These are phyloP conservation scores for Nycticorax nycticorax DNA, from an alignment of 2,113 vertebrate genomes.

Conservation along the genomic window DNA sequence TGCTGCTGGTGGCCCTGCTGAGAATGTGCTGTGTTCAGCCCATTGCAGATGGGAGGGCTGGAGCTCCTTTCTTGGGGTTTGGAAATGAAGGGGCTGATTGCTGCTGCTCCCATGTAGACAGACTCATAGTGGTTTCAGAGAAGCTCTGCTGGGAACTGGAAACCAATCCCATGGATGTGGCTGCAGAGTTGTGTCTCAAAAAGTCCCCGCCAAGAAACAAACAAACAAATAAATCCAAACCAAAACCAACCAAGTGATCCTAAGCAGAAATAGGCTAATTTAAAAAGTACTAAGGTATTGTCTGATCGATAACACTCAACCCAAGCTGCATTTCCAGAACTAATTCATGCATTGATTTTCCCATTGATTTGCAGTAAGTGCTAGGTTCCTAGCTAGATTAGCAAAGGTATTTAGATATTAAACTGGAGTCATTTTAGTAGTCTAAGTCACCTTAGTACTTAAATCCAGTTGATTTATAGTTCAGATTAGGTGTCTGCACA, in stretches of 20 bases:
- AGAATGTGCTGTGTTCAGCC: neutral
- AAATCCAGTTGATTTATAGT: constrained; percentile 4
- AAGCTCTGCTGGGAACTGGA: neutral
- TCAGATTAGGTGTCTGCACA: neutral
- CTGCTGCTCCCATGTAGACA: neutral
- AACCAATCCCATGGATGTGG: neutral
- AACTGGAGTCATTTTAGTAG: neutral
- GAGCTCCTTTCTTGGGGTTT: neutral
- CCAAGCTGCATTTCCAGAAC: constrained; percentile 2
- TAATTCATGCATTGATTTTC: constrained; percentile 40
- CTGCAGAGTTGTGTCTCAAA: neutral
- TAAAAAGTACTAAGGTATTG: neutral
- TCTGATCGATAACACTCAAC: neutral
- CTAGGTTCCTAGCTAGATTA: constrained; percentile 22
- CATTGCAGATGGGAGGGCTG: neutral
- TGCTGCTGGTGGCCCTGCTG: neutral
- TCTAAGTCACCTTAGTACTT: constrained; percentile 1
- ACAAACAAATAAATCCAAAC: neutral
- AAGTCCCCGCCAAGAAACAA: neutral
- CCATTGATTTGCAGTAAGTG: constrained; percentile 34
- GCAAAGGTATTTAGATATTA: constrained; percentile 46
- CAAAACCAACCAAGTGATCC: neutral
- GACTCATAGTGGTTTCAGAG: neutral
- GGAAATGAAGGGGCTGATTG: neutral
- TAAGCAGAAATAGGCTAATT: neutral